These are phyloP conservation scores for Aptenodytes patagonicus DNA, from an alignment of 2,113 vertebrate genomes.

Conservation along the genomic window DNA sequence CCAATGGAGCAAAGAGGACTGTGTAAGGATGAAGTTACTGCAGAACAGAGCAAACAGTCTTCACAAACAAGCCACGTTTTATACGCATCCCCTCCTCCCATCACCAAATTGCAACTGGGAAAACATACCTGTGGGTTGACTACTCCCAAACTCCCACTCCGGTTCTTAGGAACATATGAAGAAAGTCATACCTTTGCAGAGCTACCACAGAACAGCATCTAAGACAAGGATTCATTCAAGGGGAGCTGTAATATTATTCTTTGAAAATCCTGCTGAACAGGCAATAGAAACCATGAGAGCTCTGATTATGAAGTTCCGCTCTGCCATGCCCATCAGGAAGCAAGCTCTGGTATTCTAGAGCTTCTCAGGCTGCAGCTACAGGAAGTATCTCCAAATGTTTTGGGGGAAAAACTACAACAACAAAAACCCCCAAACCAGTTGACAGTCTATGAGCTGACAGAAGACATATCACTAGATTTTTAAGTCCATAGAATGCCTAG, in stretches of 20 bases:
- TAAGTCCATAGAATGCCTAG: background rate
- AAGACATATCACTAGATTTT: background rate
- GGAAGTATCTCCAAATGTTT: background rate
- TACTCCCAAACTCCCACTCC: background rate
- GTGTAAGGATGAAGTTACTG: constrained; percentile 26
- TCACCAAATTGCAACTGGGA: background rate
- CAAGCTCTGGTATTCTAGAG: background rate
- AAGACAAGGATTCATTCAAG: constrained; percentile 34
- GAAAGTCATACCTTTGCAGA: background rate
- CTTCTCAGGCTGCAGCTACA: background rate
- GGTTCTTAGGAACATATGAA: background rate
- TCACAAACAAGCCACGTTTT: constrained; percentile 4
- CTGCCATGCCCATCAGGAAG: background rate
- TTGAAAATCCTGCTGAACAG: background rate
- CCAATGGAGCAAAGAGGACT: background rate
- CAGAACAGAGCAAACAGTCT: constrained; percentile 7
- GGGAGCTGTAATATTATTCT: constrained; percentile 5
- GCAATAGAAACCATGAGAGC: constrained; percentile 2
- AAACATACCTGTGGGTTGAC: constrained; percentile 34
- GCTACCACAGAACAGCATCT: background rate
- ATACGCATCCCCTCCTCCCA: background rate
- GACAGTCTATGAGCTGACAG: background rate
- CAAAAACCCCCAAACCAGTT: background rate
- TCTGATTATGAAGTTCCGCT: background rate
- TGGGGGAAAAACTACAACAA: background rate